Percentiles rank a stretch among this genome's conserved stretches.
These are phyloP conservation scores for Loxodonta africana DNA, from an alignment of 2,113 vertebrate species.

Conservation along the genomic window DNA sequence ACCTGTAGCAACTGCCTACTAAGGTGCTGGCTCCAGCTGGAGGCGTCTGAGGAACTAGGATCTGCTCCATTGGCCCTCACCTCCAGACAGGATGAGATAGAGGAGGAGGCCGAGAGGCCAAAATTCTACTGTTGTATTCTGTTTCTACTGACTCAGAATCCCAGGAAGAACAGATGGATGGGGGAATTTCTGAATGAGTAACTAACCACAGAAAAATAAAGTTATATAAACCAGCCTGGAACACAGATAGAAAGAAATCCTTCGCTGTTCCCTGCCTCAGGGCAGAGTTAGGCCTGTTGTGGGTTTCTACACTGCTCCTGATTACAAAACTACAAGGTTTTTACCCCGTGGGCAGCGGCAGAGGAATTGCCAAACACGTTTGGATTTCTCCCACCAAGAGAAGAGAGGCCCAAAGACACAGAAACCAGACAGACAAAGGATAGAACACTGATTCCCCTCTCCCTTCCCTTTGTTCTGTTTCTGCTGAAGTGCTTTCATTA, in stretches of 20 bases:
- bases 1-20: not conserved
- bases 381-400: not conserved
- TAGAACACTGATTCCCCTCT: not conserved
- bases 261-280: not conserved
- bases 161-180: slow-evolving; percentile 45
- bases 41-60: not conserved
- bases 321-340: not conserved
- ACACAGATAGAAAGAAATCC: not conserved
- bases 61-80: not conserved
- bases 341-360: not conserved
- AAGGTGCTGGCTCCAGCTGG: not conserved
- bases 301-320: not conserved
- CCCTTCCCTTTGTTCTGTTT: not conserved
- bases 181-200: slow-evolving; percentile 63
- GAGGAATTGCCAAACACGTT: not conserved
- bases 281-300: not conserved
- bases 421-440: slow-evolving; percentile 1
- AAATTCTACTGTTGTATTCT: not conserved
- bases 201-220: slow-evolving; percentile 61
- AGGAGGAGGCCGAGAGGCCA: not conserved
- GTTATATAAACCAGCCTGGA: slow-evolving; percentile 42
- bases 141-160: slow-evolving; percentile 57
- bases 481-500: slow-evolving; percentile 32
- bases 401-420: not conserved
- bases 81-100: not conserved